Base-by-base conservation (phyloP, 2,888 invertebrate species). In the Podabrus alpinus region DNA sequence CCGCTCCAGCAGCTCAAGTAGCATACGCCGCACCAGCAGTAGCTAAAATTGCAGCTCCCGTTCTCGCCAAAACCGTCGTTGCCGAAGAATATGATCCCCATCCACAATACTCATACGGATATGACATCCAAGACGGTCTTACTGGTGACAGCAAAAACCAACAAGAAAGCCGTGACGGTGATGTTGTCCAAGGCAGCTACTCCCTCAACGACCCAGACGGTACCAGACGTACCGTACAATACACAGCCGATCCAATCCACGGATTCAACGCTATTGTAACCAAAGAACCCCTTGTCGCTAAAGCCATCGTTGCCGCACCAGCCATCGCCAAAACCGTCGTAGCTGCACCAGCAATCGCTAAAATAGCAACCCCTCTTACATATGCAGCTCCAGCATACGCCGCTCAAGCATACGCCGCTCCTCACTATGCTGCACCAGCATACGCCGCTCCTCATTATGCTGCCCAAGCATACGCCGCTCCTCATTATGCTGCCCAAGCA, bases 201-300 rank as follows among this genome's bases (percentile, higher is more conserved):
- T 89, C 89, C 19, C 82, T 90, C 5, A 86, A 88, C 68, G 90
- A 90, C 82, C 87, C 90, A 77, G 90, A 90, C 80, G 90, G 90
- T 80, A 88, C 88, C 70, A 86, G 87, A 77, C 87, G 90, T 77
- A 85, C 88, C 79, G 90, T 90, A 10, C 89, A 90, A 80, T 90
- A 90, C 84, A 88, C 88, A 45, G 91, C 91, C 16, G 91, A 91
- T 83, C 90, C 91, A 24, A 87, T 89, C 71, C 90, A 91, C 80
- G 91, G 91, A 1, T 92, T 92, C 87, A 91, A 91, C 85, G 92
- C 91, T 9, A 89, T 91, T 64, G 92, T 92, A 0, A 91, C 90
- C 86, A 90, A 90, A 81, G 91, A 91, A 79, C 91, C 92, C 1
- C 80, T 88, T 0, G 89, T 89, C 0, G 81, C 82, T 15, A 81